These are phyloP conservation scores for Melanotaenia trifasciata DNA, from an alignment of 2,797 vertebrate species.

Conservation along the genomic window DNA sequence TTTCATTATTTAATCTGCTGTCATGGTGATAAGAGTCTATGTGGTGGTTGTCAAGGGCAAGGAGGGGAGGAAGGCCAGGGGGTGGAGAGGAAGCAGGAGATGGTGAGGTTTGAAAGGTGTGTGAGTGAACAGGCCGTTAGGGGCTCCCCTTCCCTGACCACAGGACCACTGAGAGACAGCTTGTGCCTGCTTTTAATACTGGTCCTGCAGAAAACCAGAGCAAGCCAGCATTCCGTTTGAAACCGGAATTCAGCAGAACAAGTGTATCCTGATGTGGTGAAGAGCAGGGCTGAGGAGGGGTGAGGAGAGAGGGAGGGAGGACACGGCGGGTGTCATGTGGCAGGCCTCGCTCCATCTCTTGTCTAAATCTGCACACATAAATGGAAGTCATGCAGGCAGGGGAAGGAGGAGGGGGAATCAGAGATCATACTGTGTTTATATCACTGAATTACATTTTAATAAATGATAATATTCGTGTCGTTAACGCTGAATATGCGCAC, in stretches of 20 bases:
- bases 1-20: constrained; percentile 53
- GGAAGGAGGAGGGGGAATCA: constrained; percentile 9
- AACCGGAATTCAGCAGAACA: constrained; percentile 96
- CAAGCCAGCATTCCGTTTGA: constrained; percentile 91
- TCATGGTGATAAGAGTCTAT: constrained; percentile 48
- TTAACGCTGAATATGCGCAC: background rate
- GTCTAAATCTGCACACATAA: constrained; percentile 55
- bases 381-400: constrained; percentile 26
- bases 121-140: constrained; percentile 86
- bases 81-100: constrained; percentile 65
- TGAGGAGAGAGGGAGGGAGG: constrained; percentile 68
- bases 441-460: constrained; percentile 19
- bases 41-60: constrained; percentile 39
- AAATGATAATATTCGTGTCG: constrained; percentile 15
- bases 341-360: constrained; percentile 66
- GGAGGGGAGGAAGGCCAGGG: constrained; percentile 39
- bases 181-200: constrained; percentile 86
- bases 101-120: constrained; percentile 70
- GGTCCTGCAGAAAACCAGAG: constrained; percentile 89
- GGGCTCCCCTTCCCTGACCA: constrained; percentile 80
- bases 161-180: constrained; percentile 78
- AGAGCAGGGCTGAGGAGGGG: constrained; percentile 74
- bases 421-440: constrained; percentile 20
- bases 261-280: constrained; percentile 99
- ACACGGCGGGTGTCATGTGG: constrained; percentile 61